Evolutionary conservation across 2,888 invertebrate species (phyloP), one percentile per base, ranked within the genome.

Genomic region (Aethes cnicana): DNA sequence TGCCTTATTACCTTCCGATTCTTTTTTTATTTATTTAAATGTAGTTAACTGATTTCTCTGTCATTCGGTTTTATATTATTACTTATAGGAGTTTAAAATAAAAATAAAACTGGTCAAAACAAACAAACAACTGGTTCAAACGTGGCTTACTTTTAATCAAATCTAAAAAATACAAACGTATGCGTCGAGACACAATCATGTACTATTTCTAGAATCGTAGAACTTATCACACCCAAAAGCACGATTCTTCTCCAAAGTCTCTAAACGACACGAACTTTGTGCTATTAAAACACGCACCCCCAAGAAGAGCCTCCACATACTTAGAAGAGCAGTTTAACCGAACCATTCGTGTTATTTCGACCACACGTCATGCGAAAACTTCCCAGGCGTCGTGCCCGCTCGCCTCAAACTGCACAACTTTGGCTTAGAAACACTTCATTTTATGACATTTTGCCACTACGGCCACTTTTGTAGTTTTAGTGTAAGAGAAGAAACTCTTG

Each of bases 341-440:
- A 41, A 47, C 37, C 46, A 46, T 52, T 46, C 41, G 39, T 43
- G 49, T 44, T 49, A 42, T 36, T 44, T 37, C 37, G 49, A 57
- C 55, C 55, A 53, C 55, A 53, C 46, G 53, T 56, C 54, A 56
- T 56, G 53, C 14, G 46, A 30, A 53, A 55, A 55, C 26, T 55
- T 57, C 21, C 26, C 12, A 8, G 32, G 32, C 30, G 26, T 42
- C 16, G 26, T 44, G 30, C 28, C 47, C 36, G 20, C 43, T 32
- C 33, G 28, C 44, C 49, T 25, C 44, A 56, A 58, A 58, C 48
- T 52, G 28, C 48, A 26, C 23, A 59, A 59, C 55, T 57, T 57
- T 48, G 37, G 25, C 41, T 46, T 26, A 32, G 62, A 63, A 67
- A 64, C 63, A 63, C 65, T 67, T 64, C 66, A 65, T 66, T 69